Base-by-base conservation (phyloP, 2,888 invertebrate species). In the Diogma glabrata region DNA sequence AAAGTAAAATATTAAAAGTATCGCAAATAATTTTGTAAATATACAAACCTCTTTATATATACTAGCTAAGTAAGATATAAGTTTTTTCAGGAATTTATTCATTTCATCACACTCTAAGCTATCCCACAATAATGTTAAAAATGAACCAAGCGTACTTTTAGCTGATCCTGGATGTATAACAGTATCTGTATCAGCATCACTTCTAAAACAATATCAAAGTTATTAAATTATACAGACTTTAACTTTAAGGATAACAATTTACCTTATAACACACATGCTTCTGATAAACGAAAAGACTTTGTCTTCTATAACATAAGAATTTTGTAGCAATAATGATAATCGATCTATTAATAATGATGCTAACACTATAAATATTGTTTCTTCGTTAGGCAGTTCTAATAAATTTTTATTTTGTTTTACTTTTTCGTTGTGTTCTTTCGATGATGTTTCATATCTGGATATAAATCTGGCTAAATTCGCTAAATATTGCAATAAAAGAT, bases 271-370 rank as follows among this genome's bases (percentile, higher is more conserved):
- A 54, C 61, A 61, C 55, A 67, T 58, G 45, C 60, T 59, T 9
- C 57, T 55, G 9, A 70, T 60, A 46, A 64, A 60, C 0, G 79
- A 77, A 33, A 87, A 69, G 51, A 88, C 70, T 54, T 82, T 77
- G 9, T 77, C 75, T 50, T 87, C 84, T 19, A 82, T 79, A 14
- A 88, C 75, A 61, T 85, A 87, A 0, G 83, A 75, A 38, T 79
- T 70, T 1, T 76, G 75, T 26, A 87, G 66, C 3, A 78, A 66
- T 4, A 75, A 73, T 0, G 80, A 78, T 23, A 87, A 62, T 54
- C 80, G 76, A 40, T 78, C 75, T 9, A 81, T 70, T 3, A 84
- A 65, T 26, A 76, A 56, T 0, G 76, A 69, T 6, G 74, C 68
- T 28, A 78, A 66, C 0, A 77, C 74, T 61, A 75, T 74, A 16